Base-by-base conservation (phyloP, 2,888 invertebrate species). In the Dryobota labecula region DNA sequence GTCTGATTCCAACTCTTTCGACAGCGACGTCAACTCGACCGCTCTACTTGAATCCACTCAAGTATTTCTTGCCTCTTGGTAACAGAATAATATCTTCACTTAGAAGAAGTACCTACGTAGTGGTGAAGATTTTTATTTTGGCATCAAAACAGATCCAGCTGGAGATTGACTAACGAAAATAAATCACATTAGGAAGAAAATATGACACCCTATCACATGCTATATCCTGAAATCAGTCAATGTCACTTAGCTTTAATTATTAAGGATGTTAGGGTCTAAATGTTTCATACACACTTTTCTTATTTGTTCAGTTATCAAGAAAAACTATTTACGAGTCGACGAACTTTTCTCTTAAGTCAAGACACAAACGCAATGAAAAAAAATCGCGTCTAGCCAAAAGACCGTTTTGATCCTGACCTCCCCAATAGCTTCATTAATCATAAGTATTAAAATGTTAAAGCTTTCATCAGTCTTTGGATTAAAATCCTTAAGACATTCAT, bases 41-140 rank as follows among this genome's bases (percentile, higher is more conserved):
- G 63, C 47, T 36, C 47, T 58, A 70, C 82, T 82, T 53, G 57
- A 81, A 56, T 76, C 57, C 62, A 70, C 70, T 76, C 77, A 66
- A 81, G 82, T 60, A 51, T 76, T 76, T 66, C 78, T 49, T 61
- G 49, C n/a, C 49, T 47, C 61, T 81, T 60, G 24, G 51, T 51
- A 70, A 76, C 70, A 51, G 58, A 78, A 78, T 81, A 15, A 65
- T 75, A 81, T 81, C 61, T 80, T 80, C 45, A 72, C 57, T 61
- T 66, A 30, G 6, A 33, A 51, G 24, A 15, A 57, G 57, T 41
- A 53, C 41, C 5, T 47, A 62, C 5, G 58, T 20, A 27, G 47
- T 43, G 33, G 18, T 53, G 30, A 36, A 53, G 38, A 58, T 72
- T 63, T 70, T 63, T 77, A 13, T 56, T 58, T 53, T 41, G 57